Conservation (phyloP, 64 coral and sea anemone species). For the Stichodactyla helianthus region DNA sequence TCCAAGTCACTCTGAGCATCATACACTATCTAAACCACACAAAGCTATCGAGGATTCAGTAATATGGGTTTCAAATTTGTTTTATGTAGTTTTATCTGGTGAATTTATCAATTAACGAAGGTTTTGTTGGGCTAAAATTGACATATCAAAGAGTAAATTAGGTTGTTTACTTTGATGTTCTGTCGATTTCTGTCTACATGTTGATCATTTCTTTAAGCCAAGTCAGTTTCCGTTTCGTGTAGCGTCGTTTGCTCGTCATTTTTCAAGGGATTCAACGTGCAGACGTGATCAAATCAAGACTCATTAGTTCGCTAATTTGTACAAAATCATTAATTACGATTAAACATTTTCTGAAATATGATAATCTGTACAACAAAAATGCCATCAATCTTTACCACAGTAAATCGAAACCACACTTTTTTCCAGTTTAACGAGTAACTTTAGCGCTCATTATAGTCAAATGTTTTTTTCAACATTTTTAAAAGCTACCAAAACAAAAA, state of each 20-base stretch:
- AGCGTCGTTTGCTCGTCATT: not conserved
- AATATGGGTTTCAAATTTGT: not conserved
- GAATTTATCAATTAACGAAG: not conserved
- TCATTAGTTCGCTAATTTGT: not conserved
- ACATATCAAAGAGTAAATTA: not conserved
- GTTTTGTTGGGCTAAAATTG: not conserved
- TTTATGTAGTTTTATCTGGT: not conserved
- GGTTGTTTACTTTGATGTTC: not conserved
- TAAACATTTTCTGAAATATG: not conserved
- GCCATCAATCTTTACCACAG: not conserved
- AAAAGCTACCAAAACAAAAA: not conserved
- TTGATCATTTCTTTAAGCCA: slow-evolving; percentile 13
- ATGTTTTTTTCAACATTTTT: not conserved
- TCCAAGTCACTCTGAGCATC: not conserved
- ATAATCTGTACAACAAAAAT: not conserved
- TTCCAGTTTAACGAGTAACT: too few species aligned
- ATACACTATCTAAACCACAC: not conserved
- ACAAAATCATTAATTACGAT: slow-evolving; percentile 9
- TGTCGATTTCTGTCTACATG: slow-evolving; percentile 1
- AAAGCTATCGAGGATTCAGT: not conserved
- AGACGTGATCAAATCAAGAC: not conserved
- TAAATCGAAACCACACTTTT: not conserved
- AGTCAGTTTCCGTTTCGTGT: slow-evolving; percentile 13
- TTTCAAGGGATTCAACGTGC: not conserved
- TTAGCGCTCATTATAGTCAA: not conserved